A percentile compares a stretch with the other conserved stretches of the same genome.
Conservation (phyloP, 2,888 invertebrate species). For the Lycia hirtaria region DNA sequence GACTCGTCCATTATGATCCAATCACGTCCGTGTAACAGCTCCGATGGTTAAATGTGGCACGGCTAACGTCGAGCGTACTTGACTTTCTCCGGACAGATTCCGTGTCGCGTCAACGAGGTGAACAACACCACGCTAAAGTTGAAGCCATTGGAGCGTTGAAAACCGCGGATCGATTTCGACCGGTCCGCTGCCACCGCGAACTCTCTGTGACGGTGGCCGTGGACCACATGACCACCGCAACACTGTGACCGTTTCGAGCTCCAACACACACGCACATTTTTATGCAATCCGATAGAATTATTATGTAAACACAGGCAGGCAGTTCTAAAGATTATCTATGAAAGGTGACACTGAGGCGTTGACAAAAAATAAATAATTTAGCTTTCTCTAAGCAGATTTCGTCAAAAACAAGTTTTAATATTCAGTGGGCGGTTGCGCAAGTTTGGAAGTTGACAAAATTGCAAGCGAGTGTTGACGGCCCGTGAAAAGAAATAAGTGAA, state of each 20-base stretch:
- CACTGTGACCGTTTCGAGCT: slow-evolving; percentile 42
- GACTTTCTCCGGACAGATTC: slow-evolving; percentile 80
- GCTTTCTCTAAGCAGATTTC: slow-evolving; percentile 73
- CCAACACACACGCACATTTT: slow-evolving; percentile 41
- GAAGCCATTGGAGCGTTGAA: slow-evolving; percentile 74
- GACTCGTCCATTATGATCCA: slow-evolving; percentile 76
- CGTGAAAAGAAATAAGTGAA: slow-evolving; percentile 64
- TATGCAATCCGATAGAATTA: slow-evolving; percentile 42
- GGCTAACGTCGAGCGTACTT: slow-evolving; percentile 63
- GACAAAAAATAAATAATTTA: slow-evolving; percentile 57
- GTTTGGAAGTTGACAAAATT: slow-evolving; percentile 70
- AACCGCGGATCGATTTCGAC: slow-evolving; percentile 76
- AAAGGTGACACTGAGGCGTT: slow-evolving; percentile 53
- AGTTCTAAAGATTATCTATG: slow-evolving; percentile 47
- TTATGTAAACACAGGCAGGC: slow-evolving; percentile 46
- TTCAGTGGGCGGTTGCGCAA: slow-evolving; percentile 69
- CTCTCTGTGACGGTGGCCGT: slow-evolving; percentile 47
- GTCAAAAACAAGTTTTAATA: slow-evolving; percentile 67
- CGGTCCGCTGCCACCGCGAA: slow-evolving; percentile 60
- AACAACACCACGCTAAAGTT: slow-evolving; percentile 74
- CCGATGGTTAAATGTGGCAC: slow-evolving; percentile 67
- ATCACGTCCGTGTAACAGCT: slow-evolving; percentile 69
- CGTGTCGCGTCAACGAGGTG: slow-evolving; percentile 78
- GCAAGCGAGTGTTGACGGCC: slow-evolving; percentile 49
- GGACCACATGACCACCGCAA: slow-evolving; percentile 53